phyloP scores from a whole-genome alignment of 2,888 invertebrate genomes.

The Zootermopsis nevadensis region DNA sequence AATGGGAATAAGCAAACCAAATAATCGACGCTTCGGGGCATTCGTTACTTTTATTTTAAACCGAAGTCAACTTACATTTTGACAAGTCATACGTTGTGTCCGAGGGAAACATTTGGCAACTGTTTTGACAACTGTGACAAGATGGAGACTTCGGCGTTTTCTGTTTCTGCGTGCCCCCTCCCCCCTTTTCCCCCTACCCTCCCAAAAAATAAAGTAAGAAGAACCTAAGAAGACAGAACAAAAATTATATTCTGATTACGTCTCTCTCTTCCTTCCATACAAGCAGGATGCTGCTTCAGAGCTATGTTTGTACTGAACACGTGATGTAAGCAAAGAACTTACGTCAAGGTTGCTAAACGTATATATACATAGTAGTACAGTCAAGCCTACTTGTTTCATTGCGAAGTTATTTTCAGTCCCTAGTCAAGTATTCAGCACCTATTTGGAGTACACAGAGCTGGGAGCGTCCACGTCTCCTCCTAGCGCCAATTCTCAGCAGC shows the following conservation, averaged over 20 bases:
- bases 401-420: conserved; percentile 14
- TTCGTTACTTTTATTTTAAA: background rate
- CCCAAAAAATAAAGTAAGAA: background rate
- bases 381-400: conserved; percentile 1
- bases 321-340: background rate
- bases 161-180: conserved; percentile 2
- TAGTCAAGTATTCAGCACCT: conserved; percentile 19
- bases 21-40: background rate
- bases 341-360: conserved; percentile 6
- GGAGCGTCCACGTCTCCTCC: background rate
- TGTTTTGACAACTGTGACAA: background rate
- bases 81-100: conserved; percentile 4
- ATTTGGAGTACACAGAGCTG: background rate
- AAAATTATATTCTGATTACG: conserved; percentile 12
- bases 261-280: background rate
- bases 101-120: conserved; percentile 12
- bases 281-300: conserved; percentile 13
- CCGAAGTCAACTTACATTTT: background rate
- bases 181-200: too few relatives aligned
- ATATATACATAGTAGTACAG: background rate
- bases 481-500: too few relatives aligned
- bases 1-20: background rate
- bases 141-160: background rate
- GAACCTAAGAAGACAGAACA: background rate
- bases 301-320: conserved; percentile 7